Percentiles rank a stretch among this genome's conserved stretches.
Conservation (phyloP, 2,888 invertebrate genomes). For the Metalampra italica region DNA sequence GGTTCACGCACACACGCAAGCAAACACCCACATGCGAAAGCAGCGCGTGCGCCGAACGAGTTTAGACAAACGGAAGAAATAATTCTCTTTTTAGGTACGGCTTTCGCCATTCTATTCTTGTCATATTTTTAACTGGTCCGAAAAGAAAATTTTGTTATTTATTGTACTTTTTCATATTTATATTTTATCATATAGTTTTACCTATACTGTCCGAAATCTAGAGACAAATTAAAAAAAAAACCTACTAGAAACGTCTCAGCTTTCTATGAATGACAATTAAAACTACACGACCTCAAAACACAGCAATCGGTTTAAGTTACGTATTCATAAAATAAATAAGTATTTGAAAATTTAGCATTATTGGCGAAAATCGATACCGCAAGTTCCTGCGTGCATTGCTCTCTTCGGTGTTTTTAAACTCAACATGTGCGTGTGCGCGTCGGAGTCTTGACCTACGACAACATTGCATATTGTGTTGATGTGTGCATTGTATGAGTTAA, state of each 20-base stretch:
- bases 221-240: background rate
- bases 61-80: slow-evolving; percentile 78
- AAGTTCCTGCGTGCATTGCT: slow-evolving; percentile 47
- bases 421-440: slow-evolving; percentile 24
- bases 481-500: slow-evolving; percentile 36
- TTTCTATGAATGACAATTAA: background rate
- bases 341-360: slow-evolving; percentile 34
- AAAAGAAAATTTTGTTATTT: background rate
- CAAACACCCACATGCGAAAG: slow-evolving; percentile 43
- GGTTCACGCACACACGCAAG: slow-evolving; percentile 32
- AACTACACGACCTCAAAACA: slow-evolving; percentile 3
- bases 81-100: slow-evolving; percentile 71
- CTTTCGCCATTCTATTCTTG: slow-evolving; percentile 50
- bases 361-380: slow-evolving; percentile 57
- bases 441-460: slow-evolving; percentile 42
- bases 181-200: background rate
- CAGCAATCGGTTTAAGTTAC: slow-evolving; percentile 20
- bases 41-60: slow-evolving; percentile 73
- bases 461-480: slow-evolving; percentile 21
- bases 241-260: background rate
- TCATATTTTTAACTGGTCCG: background rate
- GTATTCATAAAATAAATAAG: slow-evolving; percentile 1
- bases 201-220: background rate
- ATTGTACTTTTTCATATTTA: background rate
- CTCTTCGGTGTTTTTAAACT: slow-evolving; percentile 34